Percentiles rank a stretch among this genome's conserved stretches.
Conservation (phyloP, 2,113 vertebrate genomes). For the Puntigrus tetrazona region DNA sequence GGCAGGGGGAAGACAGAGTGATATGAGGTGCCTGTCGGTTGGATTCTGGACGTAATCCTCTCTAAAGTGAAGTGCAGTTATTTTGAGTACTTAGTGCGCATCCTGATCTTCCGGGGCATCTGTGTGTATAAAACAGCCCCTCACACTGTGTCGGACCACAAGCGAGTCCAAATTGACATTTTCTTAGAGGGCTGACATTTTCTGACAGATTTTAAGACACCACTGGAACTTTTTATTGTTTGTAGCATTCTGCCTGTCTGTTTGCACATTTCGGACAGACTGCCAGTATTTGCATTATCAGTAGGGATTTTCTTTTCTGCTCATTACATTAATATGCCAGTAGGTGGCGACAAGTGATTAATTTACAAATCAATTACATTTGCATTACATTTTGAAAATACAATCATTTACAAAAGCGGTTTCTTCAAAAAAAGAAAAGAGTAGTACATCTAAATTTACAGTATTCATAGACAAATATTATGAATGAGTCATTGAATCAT, state of each 20-base stretch:
- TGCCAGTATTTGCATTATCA: too few relatives aligned
- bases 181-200: neutral
- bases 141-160: neutral
- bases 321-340: too few relatives aligned
- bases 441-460: neutral
- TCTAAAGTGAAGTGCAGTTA: neutral
- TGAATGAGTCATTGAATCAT: neutral
- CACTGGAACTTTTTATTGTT: neutral
- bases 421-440: too few relatives aligned
- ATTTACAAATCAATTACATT: too few relatives aligned
- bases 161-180: slow-evolving; percentile 15
- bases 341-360: too few relatives aligned
- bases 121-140: neutral
- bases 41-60: slow-evolving; percentile 8
- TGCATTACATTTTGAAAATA: too few relatives aligned
- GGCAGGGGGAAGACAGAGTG: neutral
- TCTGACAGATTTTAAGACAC: neutral
- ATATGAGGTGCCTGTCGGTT: slow-evolving; percentile 7
- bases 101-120: slow-evolving; percentile 5
- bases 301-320: too few relatives aligned
- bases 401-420: too few relatives aligned
- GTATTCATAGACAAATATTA: neutral
- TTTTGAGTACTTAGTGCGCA: slow-evolving; percentile 19
- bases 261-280: too few relatives aligned
- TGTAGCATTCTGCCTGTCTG: neutral